phyloP scores from a whole-genome alignment of 1,140 invertebrate genomes.

The Cecropterus lyciades region DNA sequence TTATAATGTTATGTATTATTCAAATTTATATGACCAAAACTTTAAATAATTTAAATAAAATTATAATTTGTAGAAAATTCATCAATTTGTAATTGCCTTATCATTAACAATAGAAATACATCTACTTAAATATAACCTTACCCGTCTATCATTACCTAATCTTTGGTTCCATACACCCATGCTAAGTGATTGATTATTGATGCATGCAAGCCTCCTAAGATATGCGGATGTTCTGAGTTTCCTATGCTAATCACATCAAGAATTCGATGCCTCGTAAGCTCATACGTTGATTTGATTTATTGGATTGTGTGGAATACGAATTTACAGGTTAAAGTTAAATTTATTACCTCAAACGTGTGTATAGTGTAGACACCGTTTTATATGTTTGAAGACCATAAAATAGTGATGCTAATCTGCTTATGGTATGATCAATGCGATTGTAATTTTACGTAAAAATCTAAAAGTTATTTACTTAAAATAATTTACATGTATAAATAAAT shows the following conservation, averaged over 20 bases:
- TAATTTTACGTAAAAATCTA: no score
- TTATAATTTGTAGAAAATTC: no score
- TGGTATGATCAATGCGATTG: no score
- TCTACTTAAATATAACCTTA: no score
- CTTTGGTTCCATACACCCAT: constrained; percentile 35
- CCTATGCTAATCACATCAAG: constrained; percentile 58
- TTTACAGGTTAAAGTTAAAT: constrained; percentile 29
- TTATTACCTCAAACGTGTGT: constrained; percentile 23
- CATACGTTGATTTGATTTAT: constrained; percentile 36
- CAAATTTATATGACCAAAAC: no score
- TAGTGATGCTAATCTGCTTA: no score
- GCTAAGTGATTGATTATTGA: constrained; percentile 60
- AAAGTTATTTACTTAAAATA: no score
- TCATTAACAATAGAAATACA: no score
- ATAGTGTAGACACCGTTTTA: not conserved
- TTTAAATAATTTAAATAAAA: no score
- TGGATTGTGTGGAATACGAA: constrained; percentile 22
- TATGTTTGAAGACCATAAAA: constrained; percentile 3
- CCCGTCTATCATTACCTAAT: constrained; percentile 27
- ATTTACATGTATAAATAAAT: no score
- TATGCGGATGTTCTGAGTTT: constrained; percentile 54
- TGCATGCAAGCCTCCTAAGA: constrained; percentile 43
- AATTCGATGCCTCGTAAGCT: constrained; percentile 42
- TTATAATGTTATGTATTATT: no score
- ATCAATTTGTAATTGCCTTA: no score